Evolutionary conservation across 2,797 vertebrate genomes (phyloP), one percentile per base, ranked within the genome.

Genomic region (Pteronotus mesoamericanus): DNA sequence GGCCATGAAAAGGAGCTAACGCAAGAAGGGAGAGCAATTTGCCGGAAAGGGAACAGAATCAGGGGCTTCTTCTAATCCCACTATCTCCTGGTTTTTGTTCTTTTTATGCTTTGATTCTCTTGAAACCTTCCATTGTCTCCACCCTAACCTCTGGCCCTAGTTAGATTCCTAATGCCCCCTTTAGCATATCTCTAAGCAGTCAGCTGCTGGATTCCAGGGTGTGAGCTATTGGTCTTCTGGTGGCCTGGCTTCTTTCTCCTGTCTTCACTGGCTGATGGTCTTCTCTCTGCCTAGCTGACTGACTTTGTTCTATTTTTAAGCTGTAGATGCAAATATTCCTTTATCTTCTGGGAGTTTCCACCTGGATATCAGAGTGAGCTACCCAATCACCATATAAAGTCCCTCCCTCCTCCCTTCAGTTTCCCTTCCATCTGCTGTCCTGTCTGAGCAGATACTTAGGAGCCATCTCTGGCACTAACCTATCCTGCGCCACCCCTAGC

Each of bases 401-500:
- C 21, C 32, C 24, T 16, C 6, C 4, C 24, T 46, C 0, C 3
- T 14, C n/a, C n/a, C n/a, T 26, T 39, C n/a, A 7, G 16, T 32
- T 55, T 57, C 51, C 29, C 39, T 72, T 72, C 29, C 9, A 1
- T 34, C n/a, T 66, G 44, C 26, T 34, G 53, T 39, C 37, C 18
- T 39, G 14, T 10, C 32, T 69, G 66, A 92, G 44, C 26, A 64
- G 71, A 79, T 12, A 42, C 24, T 32, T 39, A 53, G 74, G 44
- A 74, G 80, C 39, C 57, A 18, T 16, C 42, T 61, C 75, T 72
- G 51, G 32, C 34, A 18, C 9, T 37, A 15, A 18, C 22, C 26
- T 71, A 74, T 64, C 32, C 44, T 39, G 11, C 0, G 0, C 1
- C 2, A 3, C 48, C 18, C 1, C 34, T 29, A 51, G 39, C n/a